Evolutionary conservation across 2,888 invertebrate genomes (phyloP).

Genomic region (Ochlodes sylvanus): DNA sequence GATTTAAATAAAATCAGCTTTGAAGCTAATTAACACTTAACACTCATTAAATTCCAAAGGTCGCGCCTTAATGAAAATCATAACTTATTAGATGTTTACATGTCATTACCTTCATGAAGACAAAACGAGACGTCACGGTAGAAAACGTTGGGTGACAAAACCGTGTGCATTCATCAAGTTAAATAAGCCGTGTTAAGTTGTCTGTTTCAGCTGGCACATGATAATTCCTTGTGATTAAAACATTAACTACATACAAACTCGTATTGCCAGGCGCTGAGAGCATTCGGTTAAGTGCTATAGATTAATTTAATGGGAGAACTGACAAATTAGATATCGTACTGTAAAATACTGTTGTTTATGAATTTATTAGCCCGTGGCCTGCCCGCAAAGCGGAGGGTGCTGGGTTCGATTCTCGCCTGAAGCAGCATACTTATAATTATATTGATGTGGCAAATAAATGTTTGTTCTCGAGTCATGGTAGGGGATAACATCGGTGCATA

Average conservation of each 20-base stretch:
- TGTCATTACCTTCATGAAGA: neutral
- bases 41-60: neutral
- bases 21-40: too few relatives aligned
- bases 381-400: too few relatives aligned
- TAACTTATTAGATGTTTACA: neutral
- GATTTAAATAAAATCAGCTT: too few relatives aligned
- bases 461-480: too few relatives aligned
- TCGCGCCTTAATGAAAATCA: neutral
- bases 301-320: neutral
- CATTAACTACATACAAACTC: slow-evolving; percentile 5
- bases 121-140: slow-evolving; percentile 3
- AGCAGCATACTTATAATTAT: too few relatives aligned
- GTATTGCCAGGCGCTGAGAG: neutral
- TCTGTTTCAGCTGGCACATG: slow-evolving; percentile 19
- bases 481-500: too few relatives aligned
- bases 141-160: slow-evolving; percentile 5
- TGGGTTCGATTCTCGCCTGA: too few relatives aligned
- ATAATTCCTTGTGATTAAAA: slow-evolving; percentile 20
- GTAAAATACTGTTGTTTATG: too few relatives aligned
- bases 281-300: neutral
- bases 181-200: slow-evolving; percentile 16
- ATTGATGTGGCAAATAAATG: too few relatives aligned
- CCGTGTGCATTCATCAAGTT: slow-evolving; percentile 14
- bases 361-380: too few relatives aligned
- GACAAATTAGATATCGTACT: too few relatives aligned